Conservation (phyloP, 2,797 vertebrate species). For the Setipinna tenuifilis region DNA sequence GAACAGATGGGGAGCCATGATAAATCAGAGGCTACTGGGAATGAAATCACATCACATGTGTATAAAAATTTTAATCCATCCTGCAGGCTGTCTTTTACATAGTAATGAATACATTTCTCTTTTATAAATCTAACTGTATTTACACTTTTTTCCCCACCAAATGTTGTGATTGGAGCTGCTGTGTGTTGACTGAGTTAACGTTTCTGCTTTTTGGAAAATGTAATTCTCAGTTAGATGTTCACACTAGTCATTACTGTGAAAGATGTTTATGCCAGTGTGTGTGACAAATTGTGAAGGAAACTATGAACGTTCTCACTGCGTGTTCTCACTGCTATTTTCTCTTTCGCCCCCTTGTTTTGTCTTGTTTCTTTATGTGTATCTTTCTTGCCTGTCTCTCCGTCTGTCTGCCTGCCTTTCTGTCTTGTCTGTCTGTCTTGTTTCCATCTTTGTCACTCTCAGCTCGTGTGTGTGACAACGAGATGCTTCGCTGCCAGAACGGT, state of each 20-base stretch:
- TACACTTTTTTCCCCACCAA: neutral
- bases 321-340: neutral
- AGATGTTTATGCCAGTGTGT: neutral
- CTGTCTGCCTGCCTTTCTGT: neutral
- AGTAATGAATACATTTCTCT: slow-evolving; percentile 15
- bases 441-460: slow-evolving; percentile 75
- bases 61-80: slow-evolving; percentile 10
- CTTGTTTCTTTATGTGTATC: slow-evolving; percentile 36
- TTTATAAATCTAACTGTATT: neutral
- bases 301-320: neutral
- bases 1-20: slow-evolving; percentile 8
- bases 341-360: neutral
- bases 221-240: neutral
- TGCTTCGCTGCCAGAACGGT: slow-evolving; percentile 95
- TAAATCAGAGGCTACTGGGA: slow-evolving; percentile 1
- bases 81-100: neutral
- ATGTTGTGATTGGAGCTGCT: neutral
- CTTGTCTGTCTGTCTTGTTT: slow-evolving; percentile 24
- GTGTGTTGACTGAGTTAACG: neutral
- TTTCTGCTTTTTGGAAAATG: neutral
- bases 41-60: slow-evolving; percentile 7
- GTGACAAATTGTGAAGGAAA: neutral
- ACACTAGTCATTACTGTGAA: neutral
- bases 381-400: slow-evolving; percentile 31
- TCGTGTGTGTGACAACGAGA: slow-evolving; percentile 93